A percentile compares a stretch with the other conserved stretches of the same genome.
Evolutionary conservation across 2,888 invertebrate genomes (phyloP).

Genomic region (Synergus gifuensis): DNA sequence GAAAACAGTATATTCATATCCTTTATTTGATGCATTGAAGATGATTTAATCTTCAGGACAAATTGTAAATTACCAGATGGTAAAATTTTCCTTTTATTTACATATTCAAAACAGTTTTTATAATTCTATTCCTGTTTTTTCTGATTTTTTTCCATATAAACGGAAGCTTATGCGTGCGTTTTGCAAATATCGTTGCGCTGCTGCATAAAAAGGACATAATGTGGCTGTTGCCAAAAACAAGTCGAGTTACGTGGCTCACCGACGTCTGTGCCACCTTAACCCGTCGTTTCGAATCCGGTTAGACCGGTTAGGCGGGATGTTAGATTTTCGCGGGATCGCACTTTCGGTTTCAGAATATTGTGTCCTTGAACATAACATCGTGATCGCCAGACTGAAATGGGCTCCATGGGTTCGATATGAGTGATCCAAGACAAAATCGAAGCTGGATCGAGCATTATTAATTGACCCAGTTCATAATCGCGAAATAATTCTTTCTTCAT

Average conservation of each 20-base stretch:
- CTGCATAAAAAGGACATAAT: conserved; percentile 28
- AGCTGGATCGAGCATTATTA: conserved; percentile 25
- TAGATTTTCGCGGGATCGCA: conserved; percentile 78
- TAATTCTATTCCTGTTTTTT: neutral
- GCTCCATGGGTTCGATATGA: conserved; percentile 46
- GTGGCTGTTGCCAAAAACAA: conserved; percentile 66
- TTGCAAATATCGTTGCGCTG: conserved; percentile 21
- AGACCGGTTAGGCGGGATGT: conserved; percentile 77
- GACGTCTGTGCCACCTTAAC: conserved; percentile 68
- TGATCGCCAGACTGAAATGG: conserved; percentile 60
- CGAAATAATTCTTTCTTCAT: neutral
- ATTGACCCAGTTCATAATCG: conserved; percentile 14
- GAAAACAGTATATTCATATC: too few relatives aligned
- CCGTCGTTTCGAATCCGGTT: conserved; percentile 74
- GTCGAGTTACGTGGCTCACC: conserved; percentile 70
- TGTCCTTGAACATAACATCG: conserved; percentile 72
- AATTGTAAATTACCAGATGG: too few relatives aligned
- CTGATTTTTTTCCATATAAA: neutral
- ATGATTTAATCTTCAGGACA: too few relatives aligned
- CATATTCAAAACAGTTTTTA: neutral
- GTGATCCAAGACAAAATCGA: conserved; percentile 31
- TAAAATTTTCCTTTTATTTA: too few relatives aligned
- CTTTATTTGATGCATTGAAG: too few relatives aligned
- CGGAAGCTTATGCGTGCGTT: conserved; percentile 12
- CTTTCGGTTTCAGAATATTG: conserved; percentile 78